phyloP scores from a whole-genome alignment of 37 sponge, comb jelly and placozoan genomes.

The Chondrosia reniformis region DNA sequence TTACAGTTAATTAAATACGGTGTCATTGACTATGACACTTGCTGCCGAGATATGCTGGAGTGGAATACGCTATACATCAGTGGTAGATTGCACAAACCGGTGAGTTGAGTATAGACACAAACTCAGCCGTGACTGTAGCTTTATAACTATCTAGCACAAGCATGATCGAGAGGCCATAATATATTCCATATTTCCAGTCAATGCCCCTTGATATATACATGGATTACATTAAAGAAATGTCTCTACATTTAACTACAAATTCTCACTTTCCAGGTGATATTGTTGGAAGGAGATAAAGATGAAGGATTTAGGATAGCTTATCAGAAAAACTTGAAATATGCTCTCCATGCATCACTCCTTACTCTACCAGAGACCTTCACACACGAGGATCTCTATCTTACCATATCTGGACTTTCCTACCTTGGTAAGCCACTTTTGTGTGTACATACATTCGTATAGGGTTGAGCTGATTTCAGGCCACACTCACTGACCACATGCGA shows the following conservation, averaged over 20 bases:
- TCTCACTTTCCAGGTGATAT: neutral
- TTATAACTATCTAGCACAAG: too few species aligned
- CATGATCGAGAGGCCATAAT: too few species aligned
- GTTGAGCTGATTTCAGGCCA: neutral
- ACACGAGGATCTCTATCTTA: slow-evolving; percentile 41
- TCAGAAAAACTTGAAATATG: slow-evolving; percentile 2
- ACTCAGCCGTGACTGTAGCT: too few species aligned
- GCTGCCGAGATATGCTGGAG: slow-evolving; percentile 52
- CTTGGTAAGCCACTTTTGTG: slow-evolving; percentile 22
- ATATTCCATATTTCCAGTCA: too few species aligned
- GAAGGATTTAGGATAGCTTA: neutral
- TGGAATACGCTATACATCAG: slow-evolving; percentile 84
- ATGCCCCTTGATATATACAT: too few species aligned
- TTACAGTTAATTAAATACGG: too few species aligned
- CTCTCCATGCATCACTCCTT: slow-evolving; percentile 27
- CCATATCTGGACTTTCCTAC: slow-evolving; percentile 66
- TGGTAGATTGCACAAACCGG: slow-evolving; percentile 93
- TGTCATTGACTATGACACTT: slow-evolving; percentile 50
- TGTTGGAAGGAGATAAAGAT: neutral
- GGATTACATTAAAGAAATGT: too few species aligned
- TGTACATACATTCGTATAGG: neutral
- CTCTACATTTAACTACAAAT: too few species aligned
- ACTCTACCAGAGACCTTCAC: slow-evolving; percentile 29
- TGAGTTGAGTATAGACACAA: too few species aligned
- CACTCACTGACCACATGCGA: too few species aligned